These are phyloP conservation scores for Promerops cafer DNA, from an alignment of 2,113 vertebrate genomes.

Conservation along the genomic window DNA sequence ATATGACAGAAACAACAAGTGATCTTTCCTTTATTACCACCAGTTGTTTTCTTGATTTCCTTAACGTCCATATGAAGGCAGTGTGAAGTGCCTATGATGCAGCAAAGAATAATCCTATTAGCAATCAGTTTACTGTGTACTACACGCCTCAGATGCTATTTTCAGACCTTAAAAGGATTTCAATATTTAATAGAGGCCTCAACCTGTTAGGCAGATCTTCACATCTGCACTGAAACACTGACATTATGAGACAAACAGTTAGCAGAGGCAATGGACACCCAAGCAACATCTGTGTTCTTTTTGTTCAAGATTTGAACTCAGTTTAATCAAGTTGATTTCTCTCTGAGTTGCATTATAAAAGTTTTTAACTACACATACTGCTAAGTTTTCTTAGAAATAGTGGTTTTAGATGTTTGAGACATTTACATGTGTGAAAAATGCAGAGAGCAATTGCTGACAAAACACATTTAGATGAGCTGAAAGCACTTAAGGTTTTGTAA, in stretches of 20 bases:
- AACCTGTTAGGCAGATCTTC: neutral
- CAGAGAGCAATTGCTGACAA: neutral
- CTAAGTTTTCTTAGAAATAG: neutral
- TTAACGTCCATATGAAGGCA: neutral
- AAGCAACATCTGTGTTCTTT: neutral
- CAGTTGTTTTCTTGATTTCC: neutral
- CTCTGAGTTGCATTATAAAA: neutral
- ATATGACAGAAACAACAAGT: neutral
- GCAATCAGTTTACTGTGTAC: neutral
- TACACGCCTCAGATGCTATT: neutral
- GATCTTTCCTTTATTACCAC: neutral
- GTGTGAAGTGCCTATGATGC: neutral
- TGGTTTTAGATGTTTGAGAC: neutral
- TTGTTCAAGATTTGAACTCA: neutral
- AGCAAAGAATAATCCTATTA: neutral
- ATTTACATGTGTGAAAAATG: neutral
- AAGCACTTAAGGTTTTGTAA: neutral
- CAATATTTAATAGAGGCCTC: neutral
- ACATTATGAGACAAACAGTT: neutral
- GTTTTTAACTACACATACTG: neutral
- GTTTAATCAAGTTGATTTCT: neutral
- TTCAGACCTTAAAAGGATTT: neutral
- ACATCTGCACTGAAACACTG: neutral
- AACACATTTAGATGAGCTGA: neutral
- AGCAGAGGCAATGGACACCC: neutral